Conservation (phyloP, 2,888 invertebrate genomes). For the Prosopocoilus inquinatus region DNA sequence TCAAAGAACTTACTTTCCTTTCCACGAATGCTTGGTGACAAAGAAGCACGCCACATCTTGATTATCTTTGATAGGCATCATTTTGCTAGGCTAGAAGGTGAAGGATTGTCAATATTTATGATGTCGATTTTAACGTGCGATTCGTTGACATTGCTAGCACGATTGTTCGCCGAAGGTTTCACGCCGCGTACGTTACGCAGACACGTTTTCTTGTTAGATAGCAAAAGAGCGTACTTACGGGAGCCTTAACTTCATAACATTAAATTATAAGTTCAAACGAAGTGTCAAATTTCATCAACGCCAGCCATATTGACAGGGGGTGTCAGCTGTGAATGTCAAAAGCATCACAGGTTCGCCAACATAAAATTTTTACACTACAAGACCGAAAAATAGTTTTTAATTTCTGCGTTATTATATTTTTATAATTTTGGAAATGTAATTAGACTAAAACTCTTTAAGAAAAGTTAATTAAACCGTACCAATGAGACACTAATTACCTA, state of each 20-base stretch:
- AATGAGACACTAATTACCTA: too few species aligned
- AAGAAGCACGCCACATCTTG: conserved; percentile 95
- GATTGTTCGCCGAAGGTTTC: not conserved
- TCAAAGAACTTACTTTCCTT: conserved; percentile 76
- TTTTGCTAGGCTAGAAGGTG: conserved; percentile 48
- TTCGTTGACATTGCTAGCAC: not conserved
- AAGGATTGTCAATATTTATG: not conserved
- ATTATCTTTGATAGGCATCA: conserved; percentile 87
- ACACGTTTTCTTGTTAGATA: not conserved
- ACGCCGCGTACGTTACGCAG: not conserved
- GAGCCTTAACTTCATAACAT: conserved; percentile 18
- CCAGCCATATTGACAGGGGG: conserved; percentile 20
- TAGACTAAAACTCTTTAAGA: too few species aligned
- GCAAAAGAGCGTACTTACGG: conserved; percentile 12
- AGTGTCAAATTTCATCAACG: conserved; percentile 17
- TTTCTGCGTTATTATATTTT: too few species aligned
- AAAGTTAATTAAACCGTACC: too few species aligned
- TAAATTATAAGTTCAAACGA: conserved; percentile 19
- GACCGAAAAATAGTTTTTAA: too few species aligned
- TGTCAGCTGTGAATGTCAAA: conserved; percentile 23
- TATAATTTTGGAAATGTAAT: too few species aligned
- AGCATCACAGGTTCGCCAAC: not conserved
- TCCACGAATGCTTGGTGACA: conserved; percentile 98
- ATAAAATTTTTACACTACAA: too few species aligned
- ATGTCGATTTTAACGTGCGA: not conserved